Evolutionary conservation across 2,113 vertebrate genomes (phyloP).

Genomic region (Nannobrachium achirus): DNA sequence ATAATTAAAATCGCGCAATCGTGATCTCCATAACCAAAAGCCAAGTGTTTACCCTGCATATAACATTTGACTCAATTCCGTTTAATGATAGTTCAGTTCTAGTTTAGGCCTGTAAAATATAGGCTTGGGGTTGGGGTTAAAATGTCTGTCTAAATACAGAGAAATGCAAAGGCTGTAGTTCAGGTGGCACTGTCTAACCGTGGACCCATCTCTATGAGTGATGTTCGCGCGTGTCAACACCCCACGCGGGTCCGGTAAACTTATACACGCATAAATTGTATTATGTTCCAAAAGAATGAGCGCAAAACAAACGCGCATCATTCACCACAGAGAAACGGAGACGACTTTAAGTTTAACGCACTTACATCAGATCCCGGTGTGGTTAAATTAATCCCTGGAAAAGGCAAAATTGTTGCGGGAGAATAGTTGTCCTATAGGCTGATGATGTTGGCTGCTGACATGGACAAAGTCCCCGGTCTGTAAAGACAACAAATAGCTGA

Average conservation of each 20-base stretch:
- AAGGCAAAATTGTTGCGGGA: constrained; percentile 55
- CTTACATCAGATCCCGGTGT: constrained; percentile 80
- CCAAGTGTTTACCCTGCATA: no score
- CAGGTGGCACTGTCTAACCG: no score
- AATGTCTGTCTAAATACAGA: no score
- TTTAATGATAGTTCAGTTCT: no score
- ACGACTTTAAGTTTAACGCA: constrained; percentile 46
- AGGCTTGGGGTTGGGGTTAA: no score
- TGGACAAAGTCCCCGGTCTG: constrained; percentile 77
- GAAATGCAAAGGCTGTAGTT: no score
- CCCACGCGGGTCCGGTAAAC: not conserved
- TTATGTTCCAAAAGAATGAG: no score
- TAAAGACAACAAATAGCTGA: constrained; percentile 51
- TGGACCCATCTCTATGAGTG: no score
- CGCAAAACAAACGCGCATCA: not conserved
- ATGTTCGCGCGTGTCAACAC: not conserved
- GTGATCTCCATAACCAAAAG: no score
- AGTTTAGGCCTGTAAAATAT: no score
- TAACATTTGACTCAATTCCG: no score
- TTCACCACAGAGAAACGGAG: constrained; percentile 1
- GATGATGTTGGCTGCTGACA: constrained; percentile 74
- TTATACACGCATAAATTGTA: constrained; percentile 16
- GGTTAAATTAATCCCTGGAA: constrained; percentile 81
- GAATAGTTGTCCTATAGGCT: constrained; percentile 66
- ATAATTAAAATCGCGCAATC: no score